Base-by-base conservation (phyloP, 2,113 vertebrate species). In the Dermatemys mawii region DNA sequence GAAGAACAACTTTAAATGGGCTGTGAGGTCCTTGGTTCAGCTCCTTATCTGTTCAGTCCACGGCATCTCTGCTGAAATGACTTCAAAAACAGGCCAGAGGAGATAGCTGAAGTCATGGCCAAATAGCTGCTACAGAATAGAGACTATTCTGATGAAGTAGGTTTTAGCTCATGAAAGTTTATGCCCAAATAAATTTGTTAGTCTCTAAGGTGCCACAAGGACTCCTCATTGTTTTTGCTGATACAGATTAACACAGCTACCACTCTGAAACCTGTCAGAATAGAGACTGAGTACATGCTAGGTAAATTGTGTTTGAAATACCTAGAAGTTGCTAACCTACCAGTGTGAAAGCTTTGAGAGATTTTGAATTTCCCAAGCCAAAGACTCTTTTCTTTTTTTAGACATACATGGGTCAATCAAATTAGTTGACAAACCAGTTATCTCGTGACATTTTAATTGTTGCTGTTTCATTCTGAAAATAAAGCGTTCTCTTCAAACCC, bases 391-490 rank as follows among this genome's bases (percentile, higher is more conserved):
- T 4, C 26, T 86, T 75, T 81, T 76, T 32, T 78, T 86, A 91
- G 60, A 90, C 81, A 82, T 86, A 95, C 50, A 0, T 70, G 70
- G 83, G 81, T 92, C 94, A 97, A 29, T 95, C 95, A 96, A 96
- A 87, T 79, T 70, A 8, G 12, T 78, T 97, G 94, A 94, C 87
- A 97, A 86, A 94, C 91, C 38, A 87, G 19, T 95, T 70, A 54
- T 57, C 81, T 95, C 81, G 83, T 96, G 94, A 94, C 92, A 97
- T 90, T 94, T 96, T 94, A 97, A 96, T 96, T 93, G 81, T 94
- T 95, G 93, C 73, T 89, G 70, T 93, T 94, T 51, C 48, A 93
- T 86, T 78, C 84, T 63, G 89, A 93, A 88, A 94, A 35, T 92
- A 93, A 93, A 86, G 83, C 96, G 84, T 80, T 92, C 87, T n/a